Evolutionary conservation across 2,888 invertebrate genomes (phyloP).

Genomic region (Ommatoiulus sabulosus): DNA sequence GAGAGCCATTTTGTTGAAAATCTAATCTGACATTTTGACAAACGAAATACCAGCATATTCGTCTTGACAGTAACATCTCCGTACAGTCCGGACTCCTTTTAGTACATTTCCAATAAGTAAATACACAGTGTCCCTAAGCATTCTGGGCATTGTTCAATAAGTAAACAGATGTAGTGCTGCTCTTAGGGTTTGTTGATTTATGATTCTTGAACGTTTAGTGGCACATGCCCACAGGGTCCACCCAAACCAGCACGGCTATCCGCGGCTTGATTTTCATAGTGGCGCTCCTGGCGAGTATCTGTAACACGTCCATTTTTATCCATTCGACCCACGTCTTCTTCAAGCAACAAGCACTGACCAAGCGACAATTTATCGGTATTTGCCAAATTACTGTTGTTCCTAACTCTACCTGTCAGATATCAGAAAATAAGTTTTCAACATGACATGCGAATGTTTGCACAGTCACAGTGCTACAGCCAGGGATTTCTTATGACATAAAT

Average conservation of each 20-base stretch:
- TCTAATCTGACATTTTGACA: not conserved
- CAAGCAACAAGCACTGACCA: not conserved
- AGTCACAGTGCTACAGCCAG: too few species aligned
- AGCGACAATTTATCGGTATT: not conserved
- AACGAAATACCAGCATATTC: not conserved
- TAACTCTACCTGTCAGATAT: too few species aligned
- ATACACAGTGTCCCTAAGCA: not conserved
- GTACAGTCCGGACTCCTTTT: not conserved
- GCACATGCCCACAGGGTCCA: not conserved
- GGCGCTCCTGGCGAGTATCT: conserved; percentile 14
- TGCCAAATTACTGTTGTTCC: not conserved
- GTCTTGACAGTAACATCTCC: not conserved
- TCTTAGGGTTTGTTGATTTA: not conserved
- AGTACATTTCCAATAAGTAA: not conserved
- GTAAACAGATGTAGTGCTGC: not conserved
- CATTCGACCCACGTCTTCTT: not conserved
- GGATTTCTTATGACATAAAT: too few species aligned
- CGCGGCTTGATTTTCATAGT: not conserved
- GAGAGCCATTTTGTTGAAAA: not conserved
- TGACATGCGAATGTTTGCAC: too few species aligned
- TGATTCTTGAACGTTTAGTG: conserved; percentile 9
- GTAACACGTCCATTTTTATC: conserved; percentile 4
- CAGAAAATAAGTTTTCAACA: too few species aligned
- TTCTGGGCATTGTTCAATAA: not conserved
- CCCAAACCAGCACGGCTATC: not conserved